phyloP scores from a whole-genome alignment of 1,140 invertebrate genomes.

The Tachypleus tridentatus region DNA sequence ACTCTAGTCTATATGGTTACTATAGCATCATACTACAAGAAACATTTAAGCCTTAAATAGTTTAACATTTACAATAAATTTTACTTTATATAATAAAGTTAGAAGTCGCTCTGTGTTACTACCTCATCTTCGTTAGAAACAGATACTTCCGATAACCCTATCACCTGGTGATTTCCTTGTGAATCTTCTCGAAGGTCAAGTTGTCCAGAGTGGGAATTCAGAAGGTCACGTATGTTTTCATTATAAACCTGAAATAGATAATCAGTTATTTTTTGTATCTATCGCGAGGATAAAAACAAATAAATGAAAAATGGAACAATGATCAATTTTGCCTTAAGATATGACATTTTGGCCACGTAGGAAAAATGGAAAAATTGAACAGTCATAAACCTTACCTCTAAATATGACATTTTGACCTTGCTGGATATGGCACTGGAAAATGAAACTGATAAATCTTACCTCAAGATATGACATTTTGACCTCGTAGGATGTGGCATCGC shows the following conservation, averaged over 20 bases:
- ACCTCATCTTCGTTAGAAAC: slow-evolving; percentile 48
- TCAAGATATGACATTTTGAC: slow-evolving; percentile 92
- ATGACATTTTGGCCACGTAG: slow-evolving; percentile 76
- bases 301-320: too few species aligned
- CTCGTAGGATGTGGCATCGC: slow-evolving; percentile 37
- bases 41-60: too few species aligned
- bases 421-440: slow-evolving; percentile 21
- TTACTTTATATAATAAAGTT: too few species aligned
- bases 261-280: too few species aligned
- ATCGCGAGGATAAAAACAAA: too few species aligned
- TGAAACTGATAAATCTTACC: slow-evolving; percentile 22
- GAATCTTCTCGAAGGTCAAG: slow-evolving; percentile 84
- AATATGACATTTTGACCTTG: too few species aligned
- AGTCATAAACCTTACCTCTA: too few species aligned
- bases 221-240: slow-evolving; percentile 84
- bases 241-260: slow-evolving; percentile 62
- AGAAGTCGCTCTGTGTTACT: slow-evolving; percentile 33
- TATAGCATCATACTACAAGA: too few species aligned
- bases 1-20: too few species aligned
- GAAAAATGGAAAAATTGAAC: too few species aligned
- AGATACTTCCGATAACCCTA: slow-evolving; percentile 60
- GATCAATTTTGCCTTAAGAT: slow-evolving; percentile 51
- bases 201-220: slow-evolving; percentile 66
- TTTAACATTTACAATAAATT: too few species aligned
- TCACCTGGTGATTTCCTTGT: slow-evolving; percentile 68